phyloP scores from a whole-genome alignment of 1,140 invertebrate species.

The Scaptodrosophila lebanonensis region DNA sequence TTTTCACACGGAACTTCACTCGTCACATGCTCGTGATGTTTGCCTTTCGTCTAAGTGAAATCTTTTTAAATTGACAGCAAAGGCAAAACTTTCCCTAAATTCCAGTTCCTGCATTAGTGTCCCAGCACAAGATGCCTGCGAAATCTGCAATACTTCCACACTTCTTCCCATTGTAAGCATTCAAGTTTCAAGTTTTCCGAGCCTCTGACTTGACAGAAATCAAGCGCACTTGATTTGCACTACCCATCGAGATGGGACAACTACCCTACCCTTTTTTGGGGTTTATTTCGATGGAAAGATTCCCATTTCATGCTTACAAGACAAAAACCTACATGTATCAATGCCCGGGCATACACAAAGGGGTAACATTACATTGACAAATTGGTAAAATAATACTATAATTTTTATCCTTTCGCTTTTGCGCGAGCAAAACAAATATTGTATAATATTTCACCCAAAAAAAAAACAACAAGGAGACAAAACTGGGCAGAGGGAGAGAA shows the following conservation, averaged over 20 bases:
- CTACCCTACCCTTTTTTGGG: constrained; percentile 16
- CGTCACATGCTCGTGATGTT: constrained; percentile 38
- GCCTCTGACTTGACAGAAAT: constrained; percentile 59
- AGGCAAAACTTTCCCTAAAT: constrained; percentile 30
- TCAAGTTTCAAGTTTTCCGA: constrained; percentile 38
- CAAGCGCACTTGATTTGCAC: constrained; percentile 58
- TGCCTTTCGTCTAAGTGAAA: constrained; percentile 30
- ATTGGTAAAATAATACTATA: constrained; percentile 70
- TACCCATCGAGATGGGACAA: constrained; percentile 17
- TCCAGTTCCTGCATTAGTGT: constrained; percentile 23
- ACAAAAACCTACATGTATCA: constrained; percentile 18
- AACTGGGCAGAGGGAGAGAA: not conserved
- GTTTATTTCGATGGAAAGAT: constrained; percentile 26
- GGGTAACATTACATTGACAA: constrained; percentile 66
- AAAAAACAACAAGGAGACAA: not conserved
- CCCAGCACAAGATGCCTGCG: constrained; percentile 19
- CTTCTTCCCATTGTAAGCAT: too few relatives aligned
- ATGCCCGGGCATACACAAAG: constrained; percentile 5
- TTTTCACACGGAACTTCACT: too few relatives aligned
- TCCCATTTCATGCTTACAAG: constrained; percentile 51
- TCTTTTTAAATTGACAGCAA: constrained; percentile 30
- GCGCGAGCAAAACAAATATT: constrained; percentile 60
- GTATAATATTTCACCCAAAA: constrained; percentile 54
- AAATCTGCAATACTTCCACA: constrained; percentile 8
- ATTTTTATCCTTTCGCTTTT: constrained; percentile 52